Evolutionary conservation across 2,888 invertebrate genomes (phyloP).

Genomic region (Agrotis exclamationis): DNA sequence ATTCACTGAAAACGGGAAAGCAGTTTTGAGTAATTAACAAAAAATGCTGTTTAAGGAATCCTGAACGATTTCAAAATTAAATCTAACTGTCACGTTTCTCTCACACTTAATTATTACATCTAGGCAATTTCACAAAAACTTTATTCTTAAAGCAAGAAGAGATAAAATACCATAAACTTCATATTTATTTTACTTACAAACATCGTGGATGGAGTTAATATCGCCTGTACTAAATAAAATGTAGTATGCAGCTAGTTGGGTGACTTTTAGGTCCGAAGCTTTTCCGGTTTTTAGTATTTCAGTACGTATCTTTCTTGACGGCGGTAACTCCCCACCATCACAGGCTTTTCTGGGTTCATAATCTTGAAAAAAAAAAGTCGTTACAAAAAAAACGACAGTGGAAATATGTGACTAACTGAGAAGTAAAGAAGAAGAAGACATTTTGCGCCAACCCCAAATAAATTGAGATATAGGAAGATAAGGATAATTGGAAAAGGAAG

Average conservation of each 20-base stretch:
- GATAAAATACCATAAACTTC: too few relatives aligned
- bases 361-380: conserved; percentile 18
- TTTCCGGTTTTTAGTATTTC: conserved; percentile 23
- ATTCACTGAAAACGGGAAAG: conserved; percentile 41
- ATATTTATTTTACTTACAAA: conserved; percentile 21
- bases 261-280: conserved; percentile 33
- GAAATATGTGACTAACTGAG: too few relatives aligned
- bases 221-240: conserved; percentile 35
- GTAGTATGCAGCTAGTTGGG: conserved; percentile 37
- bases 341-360: conserved; percentile 40
- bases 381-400: not conserved
- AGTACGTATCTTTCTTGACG: conserved; percentile 28
- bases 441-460: too few relatives aligned
- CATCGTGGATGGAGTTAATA: conserved; percentile 37
- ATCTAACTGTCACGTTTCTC: too few relatives aligned
- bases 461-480: too few relatives aligned
- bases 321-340: conserved; percentile 9
- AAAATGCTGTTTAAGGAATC: not conserved
- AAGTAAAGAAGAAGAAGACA: too few relatives aligned
- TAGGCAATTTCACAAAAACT: too few relatives aligned
- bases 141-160: too few relatives aligned
- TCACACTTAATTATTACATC: too few relatives aligned
- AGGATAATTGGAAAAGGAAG: too few relatives aligned
- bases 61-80: too few relatives aligned
- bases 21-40: not conserved